These are phyloP conservation scores for Eugnorisma glareosa DNA, from an alignment of 2,888 invertebrate genomes.

Conservation along the genomic window DNA sequence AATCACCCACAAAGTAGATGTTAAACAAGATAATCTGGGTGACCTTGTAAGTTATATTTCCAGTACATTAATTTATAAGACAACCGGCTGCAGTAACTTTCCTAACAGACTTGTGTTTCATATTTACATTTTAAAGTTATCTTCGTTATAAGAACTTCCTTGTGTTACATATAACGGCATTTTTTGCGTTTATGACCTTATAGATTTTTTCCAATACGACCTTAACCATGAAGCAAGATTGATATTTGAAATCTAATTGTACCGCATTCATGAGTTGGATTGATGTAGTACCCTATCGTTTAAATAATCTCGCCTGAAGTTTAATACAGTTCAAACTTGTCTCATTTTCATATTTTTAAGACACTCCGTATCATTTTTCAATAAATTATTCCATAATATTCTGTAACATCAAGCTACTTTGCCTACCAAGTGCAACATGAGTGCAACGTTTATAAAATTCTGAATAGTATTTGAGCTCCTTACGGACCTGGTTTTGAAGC, in stretches of 20 bases:
- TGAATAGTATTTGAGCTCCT: constrained; percentile 32
- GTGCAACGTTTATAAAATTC: constrained; percentile 51
- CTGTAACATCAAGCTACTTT: background rate
- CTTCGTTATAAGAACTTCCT: background rate
- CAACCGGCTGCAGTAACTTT: constrained; percentile 19
- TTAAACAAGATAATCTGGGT: constrained; percentile 49
- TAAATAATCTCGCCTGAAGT: background rate
- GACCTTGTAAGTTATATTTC: constrained; percentile 42
- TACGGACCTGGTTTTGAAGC: constrained; percentile 29
- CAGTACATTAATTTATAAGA: constrained; percentile 27
- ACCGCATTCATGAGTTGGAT: background rate
- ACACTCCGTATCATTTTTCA: background rate
- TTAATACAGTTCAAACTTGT: background rate
- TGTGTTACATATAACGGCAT: background rate
- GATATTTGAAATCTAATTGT: background rate
- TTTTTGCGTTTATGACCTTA: background rate
- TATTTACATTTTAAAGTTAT: background rate
- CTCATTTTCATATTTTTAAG: background rate
- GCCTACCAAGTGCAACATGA: constrained; percentile 13
- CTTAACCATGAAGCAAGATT: background rate
- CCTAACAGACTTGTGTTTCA: background rate
- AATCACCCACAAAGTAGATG: constrained; percentile 47
- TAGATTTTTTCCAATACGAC: no score
- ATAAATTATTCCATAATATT: background rate
- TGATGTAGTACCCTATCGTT: background rate